Evolutionary conservation across 2,888 invertebrate genomes (phyloP).

Genomic region (Dascillus cervinus): DNA sequence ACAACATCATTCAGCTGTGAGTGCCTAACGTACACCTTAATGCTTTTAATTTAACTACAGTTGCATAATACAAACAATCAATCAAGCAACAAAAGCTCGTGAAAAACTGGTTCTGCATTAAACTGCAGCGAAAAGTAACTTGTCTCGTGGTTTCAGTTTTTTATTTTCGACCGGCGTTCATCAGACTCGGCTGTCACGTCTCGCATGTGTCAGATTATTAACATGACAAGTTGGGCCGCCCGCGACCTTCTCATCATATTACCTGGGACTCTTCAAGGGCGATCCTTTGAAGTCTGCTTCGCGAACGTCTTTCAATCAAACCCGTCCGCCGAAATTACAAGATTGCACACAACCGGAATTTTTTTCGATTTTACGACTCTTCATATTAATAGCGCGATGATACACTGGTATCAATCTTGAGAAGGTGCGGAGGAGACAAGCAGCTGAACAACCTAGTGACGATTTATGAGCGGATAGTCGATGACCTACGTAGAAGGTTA

Average conservation of each 20-base stretch:
- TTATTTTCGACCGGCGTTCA: slow-evolving; percentile 14
- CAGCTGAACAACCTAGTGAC: slow-evolving; percentile 23
- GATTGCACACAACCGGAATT: no score
- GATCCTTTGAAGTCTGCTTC: slow-evolving; percentile 10
- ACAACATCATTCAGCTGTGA: slow-evolving; percentile 24
- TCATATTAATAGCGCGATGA: slow-evolving; percentile 24
- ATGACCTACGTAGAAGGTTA: slow-evolving; percentile 18
- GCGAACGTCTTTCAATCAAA: no score
- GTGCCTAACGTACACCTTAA: no score
- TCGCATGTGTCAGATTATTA: slow-evolving; percentile 35
- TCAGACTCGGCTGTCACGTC: slow-evolving; percentile 29
- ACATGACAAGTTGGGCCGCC: slow-evolving; percentile 34
- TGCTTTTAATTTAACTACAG: no score
- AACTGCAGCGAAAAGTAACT: no score
- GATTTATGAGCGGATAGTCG: slow-evolving; percentile 22
- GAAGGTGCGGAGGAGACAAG: slow-evolving; percentile 19
- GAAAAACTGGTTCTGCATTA: no score
- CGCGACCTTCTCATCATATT: slow-evolving; percentile 36
- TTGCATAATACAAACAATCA: no score
- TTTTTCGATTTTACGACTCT: no score
- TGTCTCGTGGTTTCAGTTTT: slow-evolving; percentile 11
- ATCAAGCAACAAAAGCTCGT: no score
- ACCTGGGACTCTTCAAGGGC: slow-evolving; percentile 32
- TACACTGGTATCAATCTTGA: slow-evolving; percentile 25
- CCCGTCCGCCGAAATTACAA: no score